These are phyloP conservation scores for Struthidea cinerea DNA, from an alignment of 2,113 vertebrate genomes.

Conservation along the genomic window DNA sequence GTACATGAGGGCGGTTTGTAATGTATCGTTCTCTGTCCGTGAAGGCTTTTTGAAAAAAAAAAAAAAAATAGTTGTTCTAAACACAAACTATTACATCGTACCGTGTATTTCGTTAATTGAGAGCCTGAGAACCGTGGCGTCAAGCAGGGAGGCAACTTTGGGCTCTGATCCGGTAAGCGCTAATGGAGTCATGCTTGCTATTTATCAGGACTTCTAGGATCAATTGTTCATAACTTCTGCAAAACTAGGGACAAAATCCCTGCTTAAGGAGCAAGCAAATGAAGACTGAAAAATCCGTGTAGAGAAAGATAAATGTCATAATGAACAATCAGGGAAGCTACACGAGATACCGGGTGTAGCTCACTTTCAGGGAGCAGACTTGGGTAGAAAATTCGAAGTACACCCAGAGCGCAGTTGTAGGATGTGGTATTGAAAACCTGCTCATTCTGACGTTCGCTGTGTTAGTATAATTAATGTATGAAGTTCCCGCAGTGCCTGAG, in stretches of 20 bases:
- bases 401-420: accelerated
- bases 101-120: background rate
- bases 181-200: background rate
- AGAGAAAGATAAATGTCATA: background rate
- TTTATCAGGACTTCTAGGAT: background rate
- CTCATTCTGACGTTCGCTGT: background rate
- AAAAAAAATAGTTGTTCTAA: background rate
- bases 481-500: background rate
- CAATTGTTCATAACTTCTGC: background rate
- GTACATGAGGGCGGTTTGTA: background rate
- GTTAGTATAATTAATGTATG: background rate
- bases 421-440: background rate
- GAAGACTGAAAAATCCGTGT: background rate
- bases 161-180: background rate
- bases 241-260: background rate
- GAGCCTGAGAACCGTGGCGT: background rate
- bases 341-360: background rate
- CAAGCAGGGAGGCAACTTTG: background rate
- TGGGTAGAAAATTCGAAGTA: background rate
- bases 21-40: accelerated
- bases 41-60: background rate
- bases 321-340: background rate
- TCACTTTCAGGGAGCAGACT: background rate
- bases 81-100: background rate
- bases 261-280: background rate